Conservation (phyloP, 2,888 invertebrate genomes). For the Torymus aiolomorphi region DNA sequence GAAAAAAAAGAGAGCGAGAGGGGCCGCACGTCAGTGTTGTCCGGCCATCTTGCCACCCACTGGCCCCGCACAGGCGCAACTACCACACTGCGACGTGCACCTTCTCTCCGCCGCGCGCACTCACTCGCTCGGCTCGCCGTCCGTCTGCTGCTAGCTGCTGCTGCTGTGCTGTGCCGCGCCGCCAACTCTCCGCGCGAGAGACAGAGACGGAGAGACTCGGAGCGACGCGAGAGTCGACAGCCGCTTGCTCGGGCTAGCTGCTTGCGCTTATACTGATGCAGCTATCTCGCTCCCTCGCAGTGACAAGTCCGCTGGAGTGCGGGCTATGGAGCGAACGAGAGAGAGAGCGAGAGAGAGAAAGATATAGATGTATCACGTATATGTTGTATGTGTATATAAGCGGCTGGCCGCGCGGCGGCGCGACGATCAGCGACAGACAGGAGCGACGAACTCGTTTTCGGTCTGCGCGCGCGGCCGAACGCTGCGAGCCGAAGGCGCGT, state of each 20-base stretch:
- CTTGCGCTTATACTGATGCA: no score
- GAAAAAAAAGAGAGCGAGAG: neutral
- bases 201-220: no score
- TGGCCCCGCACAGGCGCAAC: constrained; percentile 53
- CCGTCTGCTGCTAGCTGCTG: constrained; percentile 9
- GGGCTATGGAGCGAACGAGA: no score
- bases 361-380: no score
- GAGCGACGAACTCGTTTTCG: constrained; percentile 42
- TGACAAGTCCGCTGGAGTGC: no score
- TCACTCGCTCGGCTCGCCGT: neutral
- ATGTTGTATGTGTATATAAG: no score
- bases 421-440: constrained; percentile 15
- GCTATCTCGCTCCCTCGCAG: no score
- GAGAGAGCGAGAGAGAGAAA: no score
- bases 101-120: constrained; percentile 25
- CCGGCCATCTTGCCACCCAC: constrained; percentile 73
- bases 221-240: no score
- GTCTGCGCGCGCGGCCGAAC: neutral
- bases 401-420: constrained; percentile 9
- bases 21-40: constrained; percentile 64
- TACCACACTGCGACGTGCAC: constrained; percentile 22
- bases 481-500: neutral
- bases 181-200: no score
- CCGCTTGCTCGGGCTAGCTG: no score
- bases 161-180: neutral